Evolutionary conservation across 2,113 vertebrate genomes (phyloP), one percentile per base, ranked within the genome.

Genomic region (Caranx ignobilis): DNA sequence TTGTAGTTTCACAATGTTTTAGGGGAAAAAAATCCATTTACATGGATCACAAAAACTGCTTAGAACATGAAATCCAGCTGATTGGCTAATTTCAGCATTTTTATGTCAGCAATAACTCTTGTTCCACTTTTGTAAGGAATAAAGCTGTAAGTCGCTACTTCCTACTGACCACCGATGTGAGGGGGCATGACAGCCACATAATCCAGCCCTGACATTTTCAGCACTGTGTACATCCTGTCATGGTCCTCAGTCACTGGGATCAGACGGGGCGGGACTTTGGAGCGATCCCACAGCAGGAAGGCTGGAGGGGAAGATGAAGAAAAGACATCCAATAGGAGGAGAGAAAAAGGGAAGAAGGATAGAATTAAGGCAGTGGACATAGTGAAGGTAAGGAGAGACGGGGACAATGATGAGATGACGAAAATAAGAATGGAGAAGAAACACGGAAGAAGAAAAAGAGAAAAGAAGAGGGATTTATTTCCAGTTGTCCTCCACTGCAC

Each of bases 151-250:
- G 39, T 59, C 41, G 74, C 13, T 13, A 21, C 50, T 69, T 68
- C 1, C 11, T 61, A 80, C 86, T 66, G 50, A 96, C 97, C 93
- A 11, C 86, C 97, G 2, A 98, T 97, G 80, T 98, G 97, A 2
- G 97, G 97, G 0, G 97, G 97, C 95, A 98, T 96, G 37, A 95
- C 96, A 0, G 96, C 96, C 79, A 98, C 95, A 0, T 96, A 98
- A 88, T 96, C 96, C 85, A 98, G 92, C 2, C 94, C 96, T 0
- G 96, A 97, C 9, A 95, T 91, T 79, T 96, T 95, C 75, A 98
- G 89, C 59, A 95, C 71, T 0, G 89, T 87, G 88, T 96, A 93
- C 97, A 98, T 98, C 76, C 97, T 92, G 71, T 97, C 95, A 37
- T 98, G 97, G 88, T 98, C 97, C 84, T 96, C 88, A 0, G 97